A percentile compares a stretch with the other conserved stretches of the same genome.
Conservation (phyloP, 2,888 invertebrate species). For the Ellobium chinense region DNA sequence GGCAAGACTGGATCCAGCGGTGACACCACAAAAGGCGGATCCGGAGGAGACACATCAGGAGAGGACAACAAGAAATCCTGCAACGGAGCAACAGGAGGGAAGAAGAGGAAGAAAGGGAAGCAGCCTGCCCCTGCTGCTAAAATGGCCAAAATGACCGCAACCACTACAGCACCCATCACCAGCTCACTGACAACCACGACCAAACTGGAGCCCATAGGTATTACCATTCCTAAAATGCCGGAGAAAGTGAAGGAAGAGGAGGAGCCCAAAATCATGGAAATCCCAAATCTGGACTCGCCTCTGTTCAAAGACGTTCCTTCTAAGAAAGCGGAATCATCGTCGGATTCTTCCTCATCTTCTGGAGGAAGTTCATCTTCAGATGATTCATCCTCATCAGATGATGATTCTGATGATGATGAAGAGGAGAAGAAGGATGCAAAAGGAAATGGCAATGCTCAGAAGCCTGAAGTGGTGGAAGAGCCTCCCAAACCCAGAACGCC, state of each 20-base stretch:
- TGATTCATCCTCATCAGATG: slow-evolving; percentile 42
- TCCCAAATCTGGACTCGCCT: slow-evolving; percentile 45
- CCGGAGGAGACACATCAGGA: slow-evolving; percentile 45
- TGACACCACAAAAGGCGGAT: slow-evolving; percentile 32
- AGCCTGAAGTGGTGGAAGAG: slow-evolving; percentile 13
- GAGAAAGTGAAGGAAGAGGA: slow-evolving; percentile 33
- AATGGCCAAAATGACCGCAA: slow-evolving; percentile 37
- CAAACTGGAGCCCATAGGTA: slow-evolving; percentile 35
- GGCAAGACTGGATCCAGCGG: slow-evolving; percentile 35
- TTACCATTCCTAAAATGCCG: slow-evolving; percentile 36
- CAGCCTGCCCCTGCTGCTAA: slow-evolving; percentile 20
- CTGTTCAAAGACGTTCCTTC: slow-evolving; percentile 45
- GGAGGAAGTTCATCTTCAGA: slow-evolving; percentile 33
- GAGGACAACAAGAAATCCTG: slow-evolving; percentile 43
- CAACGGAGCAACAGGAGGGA: slow-evolving; percentile 14
- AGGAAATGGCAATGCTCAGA: neutral
- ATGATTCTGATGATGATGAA: slow-evolving; percentile 45
- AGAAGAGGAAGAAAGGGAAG: slow-evolving; percentile 39
- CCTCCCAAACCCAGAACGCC: slow-evolving; percentile 37
- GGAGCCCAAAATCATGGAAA: slow-evolving; percentile 14
- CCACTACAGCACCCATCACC: neutral
- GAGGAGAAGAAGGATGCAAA: slow-evolving; percentile 36
- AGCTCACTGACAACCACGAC: neutral
- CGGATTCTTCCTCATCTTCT: slow-evolving; percentile 41
- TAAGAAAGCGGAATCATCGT: slow-evolving; percentile 37